Percentiles rank a stretch among this genome's conserved stretches.
Evolutionary conservation across 2,113 vertebrate species (phyloP).

Genomic region (Erpornis zantholeuca): DNA sequence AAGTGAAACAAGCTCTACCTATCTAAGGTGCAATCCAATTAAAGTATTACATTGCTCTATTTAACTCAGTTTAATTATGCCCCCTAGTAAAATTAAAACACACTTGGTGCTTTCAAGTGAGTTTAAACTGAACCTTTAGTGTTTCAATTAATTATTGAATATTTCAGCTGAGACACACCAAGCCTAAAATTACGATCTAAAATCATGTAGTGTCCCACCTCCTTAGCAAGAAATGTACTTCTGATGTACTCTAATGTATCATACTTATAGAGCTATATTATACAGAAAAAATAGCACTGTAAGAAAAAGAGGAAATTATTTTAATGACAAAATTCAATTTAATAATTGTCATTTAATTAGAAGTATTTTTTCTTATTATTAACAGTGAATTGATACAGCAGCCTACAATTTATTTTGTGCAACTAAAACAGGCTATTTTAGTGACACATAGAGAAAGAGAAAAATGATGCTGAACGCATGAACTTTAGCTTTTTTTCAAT

Average conservation of each 20-base stretch:
- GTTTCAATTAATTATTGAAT: background rate
- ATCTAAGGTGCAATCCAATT: background rate
- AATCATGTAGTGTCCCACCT: background rate
- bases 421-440: background rate
- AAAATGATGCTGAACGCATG: background rate
- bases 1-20: slow-evolving; percentile 8
- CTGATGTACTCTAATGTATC: background rate
- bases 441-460: background rate
- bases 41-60: background rate
- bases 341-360: background rate
- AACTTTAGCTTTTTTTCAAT: background rate
- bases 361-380: background rate
- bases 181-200: background rate
- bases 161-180: background rate
- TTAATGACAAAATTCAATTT: background rate
- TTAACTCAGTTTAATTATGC: background rate
- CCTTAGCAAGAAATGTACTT: background rate
- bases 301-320: background rate
- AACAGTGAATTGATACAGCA: background rate
- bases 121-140: background rate
- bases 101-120: background rate
- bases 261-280: background rate
- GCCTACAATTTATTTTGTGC: background rate
- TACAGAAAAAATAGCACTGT: background rate
- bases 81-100: background rate